Evolutionary conservation across 2,113 vertebrate species (phyloP).

Genomic region (Harpagus bidentatus): DNA sequence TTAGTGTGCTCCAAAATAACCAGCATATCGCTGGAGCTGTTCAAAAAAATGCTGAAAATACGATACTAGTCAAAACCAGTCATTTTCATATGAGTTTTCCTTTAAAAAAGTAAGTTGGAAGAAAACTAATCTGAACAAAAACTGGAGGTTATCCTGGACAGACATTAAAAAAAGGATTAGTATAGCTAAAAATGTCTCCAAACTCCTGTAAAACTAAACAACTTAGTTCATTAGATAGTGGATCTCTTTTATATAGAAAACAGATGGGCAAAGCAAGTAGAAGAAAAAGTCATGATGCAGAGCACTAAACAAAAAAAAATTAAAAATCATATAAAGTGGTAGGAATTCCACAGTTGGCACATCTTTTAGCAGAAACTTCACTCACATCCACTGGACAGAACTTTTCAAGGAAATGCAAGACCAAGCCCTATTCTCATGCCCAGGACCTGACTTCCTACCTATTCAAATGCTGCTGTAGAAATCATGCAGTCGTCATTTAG

Average conservation of each 20-base stretch:
- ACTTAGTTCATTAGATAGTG: not conserved
- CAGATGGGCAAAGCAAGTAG: not conserved
- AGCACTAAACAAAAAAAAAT: not conserved
- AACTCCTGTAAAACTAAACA: not conserved
- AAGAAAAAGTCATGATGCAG: not conserved
- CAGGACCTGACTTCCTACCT: not conserved
- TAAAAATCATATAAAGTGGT: not conserved
- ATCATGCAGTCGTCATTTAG: not conserved
- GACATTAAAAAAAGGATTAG: not conserved
- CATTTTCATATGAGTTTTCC: not conserved
- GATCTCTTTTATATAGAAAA: not conserved
- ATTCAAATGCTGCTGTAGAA: not conserved
- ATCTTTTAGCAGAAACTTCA: not conserved
- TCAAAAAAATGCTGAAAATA: not conserved
- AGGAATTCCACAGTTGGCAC: not conserved
- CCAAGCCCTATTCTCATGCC: not conserved
- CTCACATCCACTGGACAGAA: not conserved
- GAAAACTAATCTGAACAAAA: not conserved
- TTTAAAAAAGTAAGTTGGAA: not conserved
- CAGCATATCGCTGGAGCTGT: not conserved
- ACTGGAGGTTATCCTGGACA: not conserved
- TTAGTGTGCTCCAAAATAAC: not conserved
- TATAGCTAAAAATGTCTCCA: not conserved
- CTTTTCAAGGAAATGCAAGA: not conserved
- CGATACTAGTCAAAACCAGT: not conserved